These are phyloP conservation scores for Fulmarus glacialis DNA, from an alignment of 2,113 vertebrate species.

Conservation along the genomic window DNA sequence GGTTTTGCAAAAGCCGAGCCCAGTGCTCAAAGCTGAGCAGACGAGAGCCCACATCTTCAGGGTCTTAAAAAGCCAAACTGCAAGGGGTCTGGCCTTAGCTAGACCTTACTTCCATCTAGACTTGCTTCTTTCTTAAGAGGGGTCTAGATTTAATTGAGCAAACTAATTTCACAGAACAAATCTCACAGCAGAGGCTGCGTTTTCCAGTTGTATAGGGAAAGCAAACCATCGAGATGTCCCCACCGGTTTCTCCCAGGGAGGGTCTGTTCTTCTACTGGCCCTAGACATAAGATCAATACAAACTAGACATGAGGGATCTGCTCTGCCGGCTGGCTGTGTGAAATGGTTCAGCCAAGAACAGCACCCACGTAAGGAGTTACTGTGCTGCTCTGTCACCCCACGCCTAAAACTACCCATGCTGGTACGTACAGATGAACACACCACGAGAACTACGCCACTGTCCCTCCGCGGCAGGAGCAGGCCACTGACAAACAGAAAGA, in stretches of 20 bases:
- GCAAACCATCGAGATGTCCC: background rate
- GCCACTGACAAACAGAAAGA: slow-evolving; percentile 60
- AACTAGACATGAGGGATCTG: background rate
- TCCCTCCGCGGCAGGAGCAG: slow-evolving; percentile 5
- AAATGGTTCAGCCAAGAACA: background rate
- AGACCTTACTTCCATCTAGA: background rate
- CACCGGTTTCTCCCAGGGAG: background rate
- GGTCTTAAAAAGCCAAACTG: background rate
- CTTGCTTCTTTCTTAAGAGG: background rate
- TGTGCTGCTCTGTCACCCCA: slow-evolving; percentile 1
- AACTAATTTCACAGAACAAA: background rate
- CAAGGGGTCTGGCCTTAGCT: background rate
- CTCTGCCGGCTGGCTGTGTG: background rate
- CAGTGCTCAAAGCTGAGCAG: background rate
- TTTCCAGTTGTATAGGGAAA: slow-evolving; percentile 4
- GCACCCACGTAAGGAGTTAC: slow-evolving; percentile 36
- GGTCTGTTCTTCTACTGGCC: background rate
- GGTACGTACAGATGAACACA: slow-evolving; percentile 8
- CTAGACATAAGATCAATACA: background rate
- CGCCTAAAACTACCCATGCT: background rate
- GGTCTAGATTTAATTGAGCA: slow-evolving; percentile 47
- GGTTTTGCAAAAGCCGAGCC: background rate
- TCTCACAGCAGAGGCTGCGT: slow-evolving; percentile 21
- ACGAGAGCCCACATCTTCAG: accelerated
- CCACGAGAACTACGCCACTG: background rate